These are phyloP conservation scores for Busseola fusca DNA, from an alignment of 2,888 invertebrate genomes.

Conservation along the genomic window DNA sequence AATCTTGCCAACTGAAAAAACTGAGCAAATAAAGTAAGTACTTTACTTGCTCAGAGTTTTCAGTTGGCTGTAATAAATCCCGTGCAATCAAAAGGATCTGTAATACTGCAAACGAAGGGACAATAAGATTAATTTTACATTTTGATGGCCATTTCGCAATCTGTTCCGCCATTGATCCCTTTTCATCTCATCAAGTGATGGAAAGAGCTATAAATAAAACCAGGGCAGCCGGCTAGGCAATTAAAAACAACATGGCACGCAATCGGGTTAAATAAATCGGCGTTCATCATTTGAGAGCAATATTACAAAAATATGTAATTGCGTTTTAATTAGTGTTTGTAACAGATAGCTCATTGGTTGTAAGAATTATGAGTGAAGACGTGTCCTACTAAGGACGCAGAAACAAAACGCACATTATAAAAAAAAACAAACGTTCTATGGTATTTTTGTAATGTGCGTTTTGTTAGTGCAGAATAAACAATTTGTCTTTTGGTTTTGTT, in stretches of 20 bases:
- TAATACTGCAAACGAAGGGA: constrained; percentile 2
- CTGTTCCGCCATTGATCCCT: constrained; percentile 16
- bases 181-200: constrained; percentile 23
- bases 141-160: constrained; percentile 14
- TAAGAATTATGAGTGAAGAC: not conserved
- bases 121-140: constrained; percentile 25
- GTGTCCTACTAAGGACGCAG: too few species aligned
- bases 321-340: not conserved
- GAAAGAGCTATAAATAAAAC: constrained; percentile 7
- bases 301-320: constrained; percentile 16
- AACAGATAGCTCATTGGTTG: not conserved
- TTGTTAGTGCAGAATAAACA: too few species aligned
- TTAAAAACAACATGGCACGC: constrained; percentile 13
- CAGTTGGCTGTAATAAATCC: not conserved
- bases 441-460: too few species aligned
- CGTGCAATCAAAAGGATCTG: not conserved
- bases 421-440: too few species aligned
- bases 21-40: too few species aligned
- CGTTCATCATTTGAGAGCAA: not conserved
- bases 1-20: too few species aligned
- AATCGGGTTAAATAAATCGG: constrained; percentile 23
- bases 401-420: too few species aligned
- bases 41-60: not conserved
- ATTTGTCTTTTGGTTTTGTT: too few species aligned
- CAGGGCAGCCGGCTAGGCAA: not conserved